phyloP scores from a whole-genome alignment of 2,888 invertebrate genomes.

The Lasioglossum villosulum region DNA sequence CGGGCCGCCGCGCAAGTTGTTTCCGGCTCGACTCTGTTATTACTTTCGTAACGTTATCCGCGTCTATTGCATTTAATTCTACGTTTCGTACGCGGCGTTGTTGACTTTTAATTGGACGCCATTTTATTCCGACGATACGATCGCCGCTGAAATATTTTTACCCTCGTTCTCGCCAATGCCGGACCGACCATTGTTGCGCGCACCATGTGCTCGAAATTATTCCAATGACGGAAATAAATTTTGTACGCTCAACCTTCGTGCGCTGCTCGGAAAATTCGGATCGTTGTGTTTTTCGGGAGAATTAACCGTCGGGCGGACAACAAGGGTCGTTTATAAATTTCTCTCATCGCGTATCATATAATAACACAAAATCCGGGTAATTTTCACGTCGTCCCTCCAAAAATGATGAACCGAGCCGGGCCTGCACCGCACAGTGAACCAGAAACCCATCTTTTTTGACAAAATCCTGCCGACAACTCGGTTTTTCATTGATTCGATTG shows the following conservation, averaged over 20 bases:
- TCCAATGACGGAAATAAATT: not conserved
- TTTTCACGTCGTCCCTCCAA: not conserved
- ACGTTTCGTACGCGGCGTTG: slow-evolving; percentile 9
- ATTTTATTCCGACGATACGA: not conserved
- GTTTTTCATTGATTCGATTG: too few species aligned
- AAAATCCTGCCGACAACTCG: too few species aligned
- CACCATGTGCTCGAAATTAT: not conserved
- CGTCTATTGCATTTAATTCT: slow-evolving; percentile 38
- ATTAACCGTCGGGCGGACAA: not conserved
- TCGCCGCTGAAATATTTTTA: not conserved
- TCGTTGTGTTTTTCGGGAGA: not conserved
- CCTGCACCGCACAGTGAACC: too few species aligned
- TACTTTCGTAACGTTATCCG: slow-evolving; percentile 32
- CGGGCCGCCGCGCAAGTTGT: slow-evolving; percentile 22
- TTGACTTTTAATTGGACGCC: slow-evolving; percentile 20
- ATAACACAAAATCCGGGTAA: too few species aligned
- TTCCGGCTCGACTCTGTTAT: slow-evolving; percentile 26
- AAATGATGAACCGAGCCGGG: not conserved
- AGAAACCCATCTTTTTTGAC: too few species aligned
- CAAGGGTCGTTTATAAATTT: too few species aligned
- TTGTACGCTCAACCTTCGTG: not conserved
- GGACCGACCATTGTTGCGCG: not conserved
- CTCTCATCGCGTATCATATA: too few species aligned
- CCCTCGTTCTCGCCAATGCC: not conserved
- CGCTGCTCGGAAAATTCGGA: not conserved